phyloP scores from a whole-genome alignment of 2,888 invertebrate species.

The Epistrophe eligans region DNA sequence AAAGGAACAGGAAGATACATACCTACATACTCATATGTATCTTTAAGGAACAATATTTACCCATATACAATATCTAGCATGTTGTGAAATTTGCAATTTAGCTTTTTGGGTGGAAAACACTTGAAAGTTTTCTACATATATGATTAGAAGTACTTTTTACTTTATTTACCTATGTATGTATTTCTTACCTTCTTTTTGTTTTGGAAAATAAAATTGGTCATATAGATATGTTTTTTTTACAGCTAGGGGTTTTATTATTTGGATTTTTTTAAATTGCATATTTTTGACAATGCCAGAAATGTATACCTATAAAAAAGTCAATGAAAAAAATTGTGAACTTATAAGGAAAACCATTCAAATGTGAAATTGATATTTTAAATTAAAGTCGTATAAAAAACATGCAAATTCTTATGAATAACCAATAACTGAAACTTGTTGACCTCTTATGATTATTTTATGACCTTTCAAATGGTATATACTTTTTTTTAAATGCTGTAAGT shows the following conservation, averaged over 20 bases:
- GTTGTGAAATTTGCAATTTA: slow-evolving; percentile 47
- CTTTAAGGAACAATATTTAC: background rate
- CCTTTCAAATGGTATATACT: no score
- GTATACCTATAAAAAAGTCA: background rate
- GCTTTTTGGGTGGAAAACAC: slow-evolving; percentile 2
- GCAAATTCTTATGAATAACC: no score
- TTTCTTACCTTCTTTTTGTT: background rate
- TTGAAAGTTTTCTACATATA: background rate
- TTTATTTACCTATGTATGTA: slow-evolving; percentile 1
- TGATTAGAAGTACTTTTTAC: slow-evolving; percentile 32
- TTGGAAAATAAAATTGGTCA: slow-evolving; percentile 2
- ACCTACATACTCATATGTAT: background rate
- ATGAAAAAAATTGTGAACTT: background rate
- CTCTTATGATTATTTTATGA: no score
- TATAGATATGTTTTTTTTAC: background rate
- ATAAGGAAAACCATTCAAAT: no score
- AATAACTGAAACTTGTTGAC: no score
- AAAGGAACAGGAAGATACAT: background rate
- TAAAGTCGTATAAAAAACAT: no score
- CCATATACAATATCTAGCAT: background rate
- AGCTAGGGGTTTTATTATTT: slow-evolving; percentile 44
- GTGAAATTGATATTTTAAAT: no score
- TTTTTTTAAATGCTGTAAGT: no score
- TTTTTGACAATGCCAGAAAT: background rate
- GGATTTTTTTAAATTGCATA: background rate